phyloP scores from a whole-genome alignment of 2,888 invertebrate genomes.

The Pristionchus fissidentatus region DNA sequence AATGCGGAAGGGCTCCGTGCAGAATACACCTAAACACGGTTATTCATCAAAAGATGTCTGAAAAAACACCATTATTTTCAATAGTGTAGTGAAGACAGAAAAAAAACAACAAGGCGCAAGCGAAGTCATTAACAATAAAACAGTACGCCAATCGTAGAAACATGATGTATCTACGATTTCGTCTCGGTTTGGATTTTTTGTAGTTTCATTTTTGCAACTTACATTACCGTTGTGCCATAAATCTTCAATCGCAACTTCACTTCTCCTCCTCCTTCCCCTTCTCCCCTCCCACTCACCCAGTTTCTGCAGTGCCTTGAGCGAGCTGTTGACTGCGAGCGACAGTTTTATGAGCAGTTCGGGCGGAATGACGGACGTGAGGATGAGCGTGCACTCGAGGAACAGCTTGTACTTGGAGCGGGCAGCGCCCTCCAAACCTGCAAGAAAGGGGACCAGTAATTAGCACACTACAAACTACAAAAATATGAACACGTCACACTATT shows the following conservation, averaged over 20 bases:
- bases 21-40: slow-evolving; percentile 85
- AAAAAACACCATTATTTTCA: no score
- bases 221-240: no score
- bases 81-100: no score
- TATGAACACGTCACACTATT: no score
- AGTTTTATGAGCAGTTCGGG: slow-evolving; percentile 98
- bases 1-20: slow-evolving; percentile 99
- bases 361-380: slow-evolving; percentile 97
- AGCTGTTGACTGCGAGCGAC: slow-evolving; percentile 97
- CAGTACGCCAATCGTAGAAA: not conserved
- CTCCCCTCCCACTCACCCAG: slow-evolving; percentile 78
- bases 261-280: not conserved
- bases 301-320: slow-evolving; percentile 92
- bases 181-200: not conserved
- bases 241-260: not conserved
- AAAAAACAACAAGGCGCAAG: no score
- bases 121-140: no score
- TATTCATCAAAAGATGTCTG: no score
- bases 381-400: slow-evolving; percentile 97
- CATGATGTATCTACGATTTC: not conserved
- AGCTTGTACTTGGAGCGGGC: slow-evolving; percentile 94
- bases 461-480: not conserved
- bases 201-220: no score
- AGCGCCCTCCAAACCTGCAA: slow-evolving; percentile 86
- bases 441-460: not conserved